Evolutionary conservation across 2,113 vertebrate species (phyloP).

Genomic region (Gymnobelideus leadbeateri): DNA sequence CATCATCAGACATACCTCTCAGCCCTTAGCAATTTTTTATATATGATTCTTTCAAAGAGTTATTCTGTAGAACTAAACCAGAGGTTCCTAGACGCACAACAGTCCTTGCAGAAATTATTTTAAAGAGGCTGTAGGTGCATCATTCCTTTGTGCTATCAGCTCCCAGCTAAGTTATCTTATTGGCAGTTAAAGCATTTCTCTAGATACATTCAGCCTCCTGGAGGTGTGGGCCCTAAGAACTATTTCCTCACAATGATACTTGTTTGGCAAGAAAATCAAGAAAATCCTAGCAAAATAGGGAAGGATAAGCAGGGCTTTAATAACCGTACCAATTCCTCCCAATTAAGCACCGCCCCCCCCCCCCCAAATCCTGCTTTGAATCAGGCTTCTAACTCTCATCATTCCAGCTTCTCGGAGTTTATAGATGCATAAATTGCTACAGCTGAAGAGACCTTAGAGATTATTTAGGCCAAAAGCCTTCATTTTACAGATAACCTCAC

Average conservation of each 20-base stretch:
- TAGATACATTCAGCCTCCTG: neutral
- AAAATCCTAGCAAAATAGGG: neutral
- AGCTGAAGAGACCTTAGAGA: neutral
- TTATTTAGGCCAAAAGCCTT: neutral
- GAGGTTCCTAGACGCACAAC: neutral
- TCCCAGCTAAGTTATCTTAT: neutral
- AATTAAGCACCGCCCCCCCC: too few species aligned
- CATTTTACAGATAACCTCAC: neutral
- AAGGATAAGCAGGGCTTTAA: neutral
- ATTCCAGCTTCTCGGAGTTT: neutral
- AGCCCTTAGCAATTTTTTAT: neutral
- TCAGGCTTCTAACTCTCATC: neutral
- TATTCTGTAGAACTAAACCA: neutral
- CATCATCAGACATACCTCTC: neutral
- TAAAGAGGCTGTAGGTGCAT: neutral
- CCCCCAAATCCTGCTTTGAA: neutral
- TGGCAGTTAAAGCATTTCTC: neutral
- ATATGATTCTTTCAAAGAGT: neutral
- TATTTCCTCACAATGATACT: neutral
- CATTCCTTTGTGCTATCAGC: neutral
- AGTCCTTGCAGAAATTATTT: neutral
- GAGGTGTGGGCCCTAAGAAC: neutral
- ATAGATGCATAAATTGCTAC: neutral
- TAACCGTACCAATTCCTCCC: too few species aligned
- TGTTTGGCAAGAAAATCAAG: neutral